Percentiles rank a stretch among this genome's conserved stretches.
These are phyloP conservation scores for Danaus chrysippus DNA, from an alignment of 2,888 invertebrate species.

Conservation along the genomic window DNA sequence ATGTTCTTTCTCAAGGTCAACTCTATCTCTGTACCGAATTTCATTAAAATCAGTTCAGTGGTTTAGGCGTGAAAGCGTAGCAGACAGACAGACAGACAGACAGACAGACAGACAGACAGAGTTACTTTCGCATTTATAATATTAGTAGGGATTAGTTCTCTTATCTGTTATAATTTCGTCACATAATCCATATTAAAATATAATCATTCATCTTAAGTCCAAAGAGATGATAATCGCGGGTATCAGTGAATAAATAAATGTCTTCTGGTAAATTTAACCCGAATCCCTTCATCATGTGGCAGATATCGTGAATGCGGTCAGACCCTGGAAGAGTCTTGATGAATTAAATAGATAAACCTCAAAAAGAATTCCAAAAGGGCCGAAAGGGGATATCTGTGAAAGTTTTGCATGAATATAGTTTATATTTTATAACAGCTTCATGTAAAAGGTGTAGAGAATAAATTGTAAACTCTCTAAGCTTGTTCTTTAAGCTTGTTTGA, in stretches of 20 bases:
- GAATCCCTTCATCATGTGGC: conserved; percentile 72
- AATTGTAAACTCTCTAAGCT: not conserved
- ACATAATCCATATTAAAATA: conserved; percentile 38
- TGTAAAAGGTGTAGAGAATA: conserved; percentile 1
- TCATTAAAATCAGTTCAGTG: no score
- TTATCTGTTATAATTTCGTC: conserved; percentile 15
- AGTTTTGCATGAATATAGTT: conserved; percentile 7
- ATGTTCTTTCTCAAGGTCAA: no score
- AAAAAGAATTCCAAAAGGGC: conserved; percentile 60
- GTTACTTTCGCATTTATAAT: no score
- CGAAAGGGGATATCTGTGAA: conserved; percentile 41
- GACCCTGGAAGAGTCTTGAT: conserved; percentile 74
- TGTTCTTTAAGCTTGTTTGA: not conserved
- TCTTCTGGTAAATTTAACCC: conserved; percentile 77
- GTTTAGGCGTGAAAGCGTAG: no score
- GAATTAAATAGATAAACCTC: conserved; percentile 74
- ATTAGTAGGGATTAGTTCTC: no score
- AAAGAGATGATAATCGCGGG: conserved; percentile 60
- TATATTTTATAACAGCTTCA: not conserved
- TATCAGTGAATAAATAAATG: conserved; percentile 72
- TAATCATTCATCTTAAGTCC: conserved; percentile 51
- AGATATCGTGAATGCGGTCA: conserved; percentile 74
- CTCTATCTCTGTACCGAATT: no score
- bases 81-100: no score
- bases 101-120: no score